Percentiles rank a stretch among this genome's conserved stretches.
These are phyloP conservation scores for Antheraea pernyi DNA, from an alignment of 1,140 invertebrate genomes.

Conservation along the genomic window DNA sequence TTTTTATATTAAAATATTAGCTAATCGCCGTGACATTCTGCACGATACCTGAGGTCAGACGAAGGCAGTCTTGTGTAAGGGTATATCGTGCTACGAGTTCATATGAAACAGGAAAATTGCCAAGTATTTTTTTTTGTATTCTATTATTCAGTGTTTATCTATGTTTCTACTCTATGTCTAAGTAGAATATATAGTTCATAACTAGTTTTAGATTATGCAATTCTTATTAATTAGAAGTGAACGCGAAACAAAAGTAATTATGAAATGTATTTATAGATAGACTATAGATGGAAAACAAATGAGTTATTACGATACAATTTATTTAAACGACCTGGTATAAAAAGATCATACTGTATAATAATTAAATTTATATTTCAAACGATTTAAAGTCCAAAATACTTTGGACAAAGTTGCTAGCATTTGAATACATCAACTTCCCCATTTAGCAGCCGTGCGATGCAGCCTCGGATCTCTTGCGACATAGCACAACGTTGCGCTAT, in stretches of 20 bases:
- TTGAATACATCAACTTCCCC: constrained; percentile 20
- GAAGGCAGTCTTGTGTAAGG: constrained; percentile 33
- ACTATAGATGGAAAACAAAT: neutral
- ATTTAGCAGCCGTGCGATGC: constrained; percentile 12
- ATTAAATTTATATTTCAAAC: neutral
- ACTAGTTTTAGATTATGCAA: neutral
- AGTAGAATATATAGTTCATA: too few species aligned
- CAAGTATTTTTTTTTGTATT: neutral
- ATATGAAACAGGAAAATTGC: neutral
- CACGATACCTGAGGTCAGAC: constrained; percentile 39
- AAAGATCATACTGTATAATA: neutral
- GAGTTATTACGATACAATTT: neutral
- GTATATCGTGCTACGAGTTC: neutral
- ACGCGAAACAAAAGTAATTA: neutral
- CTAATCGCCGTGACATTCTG: constrained; percentile 57
- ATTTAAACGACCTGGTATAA: neutral
- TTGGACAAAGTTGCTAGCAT: constrained; percentile 6
- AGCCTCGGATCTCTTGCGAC: constrained; percentile 28
- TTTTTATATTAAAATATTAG: constrained; percentile 22
- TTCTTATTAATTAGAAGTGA: neutral
- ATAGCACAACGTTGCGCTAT: constrained; percentile 31
- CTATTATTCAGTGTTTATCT: neutral
- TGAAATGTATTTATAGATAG: neutral
- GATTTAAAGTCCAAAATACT: constrained; percentile 12
- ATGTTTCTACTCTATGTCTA: neutral